Conservation (phyloP, 1,140 invertebrate genomes). For the Goniozus legneri region DNA sequence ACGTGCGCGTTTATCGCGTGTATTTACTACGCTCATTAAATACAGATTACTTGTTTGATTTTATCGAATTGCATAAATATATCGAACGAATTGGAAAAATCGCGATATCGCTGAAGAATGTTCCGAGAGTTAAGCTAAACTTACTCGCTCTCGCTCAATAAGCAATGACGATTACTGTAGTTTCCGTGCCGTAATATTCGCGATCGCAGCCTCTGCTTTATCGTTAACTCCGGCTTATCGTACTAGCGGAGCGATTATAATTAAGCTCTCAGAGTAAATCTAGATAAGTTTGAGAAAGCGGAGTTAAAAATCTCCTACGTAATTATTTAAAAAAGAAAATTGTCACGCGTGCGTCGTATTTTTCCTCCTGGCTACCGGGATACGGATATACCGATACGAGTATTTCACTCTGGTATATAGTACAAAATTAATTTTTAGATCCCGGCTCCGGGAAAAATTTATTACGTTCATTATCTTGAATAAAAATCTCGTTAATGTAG, state of each 20-base stretch:
- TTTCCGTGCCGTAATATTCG: conserved; percentile 19
- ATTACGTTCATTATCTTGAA: too few relatives aligned
- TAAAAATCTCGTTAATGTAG: too few relatives aligned
- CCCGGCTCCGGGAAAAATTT: too few relatives aligned
- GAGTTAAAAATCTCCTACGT: too few relatives aligned
- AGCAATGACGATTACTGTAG: conserved; percentile 30
- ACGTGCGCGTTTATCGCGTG: too few relatives aligned
- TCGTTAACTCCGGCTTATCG: conserved; percentile 12
- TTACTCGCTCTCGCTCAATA: conserved; percentile 23
- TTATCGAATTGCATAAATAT: too few relatives aligned
- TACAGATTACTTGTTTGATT: too few relatives aligned
- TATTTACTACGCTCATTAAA: too few relatives aligned
- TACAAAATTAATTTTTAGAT: too few relatives aligned
- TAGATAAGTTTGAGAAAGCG: too few relatives aligned
- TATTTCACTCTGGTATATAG: too few relatives aligned
- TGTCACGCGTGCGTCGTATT: not conserved
- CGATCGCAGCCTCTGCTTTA: conserved; percentile 24
- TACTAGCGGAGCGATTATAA: conserved; percentile 15
- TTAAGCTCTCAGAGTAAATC: conserved; percentile 20
- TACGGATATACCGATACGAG: too few relatives aligned
- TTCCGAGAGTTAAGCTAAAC: conserved; percentile 25
- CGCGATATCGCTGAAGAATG: conserved; percentile 27
- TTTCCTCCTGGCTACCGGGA: conserved; percentile 3
- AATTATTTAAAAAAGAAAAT: conserved; percentile 14
- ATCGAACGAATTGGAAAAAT: conserved; percentile 27